Base-by-base conservation (phyloP, 1,140 invertebrate genomes). In the Drosophila prosaltans region DNA sequence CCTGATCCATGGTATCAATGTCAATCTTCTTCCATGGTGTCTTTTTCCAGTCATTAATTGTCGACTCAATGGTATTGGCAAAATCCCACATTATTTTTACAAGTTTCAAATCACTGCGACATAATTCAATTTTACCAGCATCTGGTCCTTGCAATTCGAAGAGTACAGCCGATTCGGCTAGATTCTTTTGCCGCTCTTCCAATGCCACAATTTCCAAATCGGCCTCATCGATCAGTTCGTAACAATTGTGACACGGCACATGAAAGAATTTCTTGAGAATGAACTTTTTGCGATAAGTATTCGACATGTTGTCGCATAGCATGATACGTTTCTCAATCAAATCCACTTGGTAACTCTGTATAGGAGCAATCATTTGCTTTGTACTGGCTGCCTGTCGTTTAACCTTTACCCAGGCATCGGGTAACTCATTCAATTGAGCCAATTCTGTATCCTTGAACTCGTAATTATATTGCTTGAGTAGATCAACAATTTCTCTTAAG, bases 21-120 rank as follows among this genome's bases (percentile, higher is more conserved):
- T 99, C 97, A 63, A 99, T 97, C 82, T 97, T 96, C 85, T 96
- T 96, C 98, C 98, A 99, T 0, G 95, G 94, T 0, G 97, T 98
- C 30, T 95, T 96, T 91, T 98, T 98, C 98, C 98, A 99, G 91
- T 97, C 96, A 62, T 97, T 94, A 61, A 99, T 95, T 69, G 95
- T 96, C 0, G 95, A 96, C 80, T 94, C 94, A 3, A 98, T 96
- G 10, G 98, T 95, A 70, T 95, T 93, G 11, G 97, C 95, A 89
- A 98, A 98, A 93, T 99, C 97, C 98, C 98, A 99, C 4, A 98
- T 93, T 88, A 95, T 94, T 93, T 96, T 98, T 0, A 96, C 88
- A 80, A 97, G 93, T 75, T 95, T 95, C 5, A 98, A 91, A 92
- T 98, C 97, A 66, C 95, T 95, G 39, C 96, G 93, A 67, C 95